Evolutionary conservation across 2,113 vertebrate species (phyloP).

Genomic region (Alligator sinensis): DNA sequence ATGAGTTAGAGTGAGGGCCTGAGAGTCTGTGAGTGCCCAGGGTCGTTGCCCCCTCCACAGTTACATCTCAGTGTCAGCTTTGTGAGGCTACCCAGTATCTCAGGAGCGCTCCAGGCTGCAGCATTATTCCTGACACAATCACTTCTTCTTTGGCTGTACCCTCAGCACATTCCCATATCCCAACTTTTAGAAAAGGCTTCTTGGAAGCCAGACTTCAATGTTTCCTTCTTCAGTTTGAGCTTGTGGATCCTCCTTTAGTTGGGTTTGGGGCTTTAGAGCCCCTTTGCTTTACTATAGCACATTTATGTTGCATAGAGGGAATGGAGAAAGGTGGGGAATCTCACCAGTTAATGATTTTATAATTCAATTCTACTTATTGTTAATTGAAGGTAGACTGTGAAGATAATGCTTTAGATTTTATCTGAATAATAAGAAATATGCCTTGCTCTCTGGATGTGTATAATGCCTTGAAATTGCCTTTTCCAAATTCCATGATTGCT

Average conservation of each 20-base stretch:
- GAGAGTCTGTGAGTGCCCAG: no score
- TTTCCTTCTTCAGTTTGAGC: neutral
- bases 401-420: neutral
- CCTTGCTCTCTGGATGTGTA: neutral
- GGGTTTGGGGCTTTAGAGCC: neutral
- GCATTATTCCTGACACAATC: neutral
- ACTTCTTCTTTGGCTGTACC: neutral
- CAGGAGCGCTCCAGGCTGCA: neutral
- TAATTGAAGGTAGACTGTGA: neutral
- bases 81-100: neutral
- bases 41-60: no score
- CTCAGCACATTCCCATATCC: neutral
- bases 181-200: no score
- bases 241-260: neutral
- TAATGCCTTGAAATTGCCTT: constrained; percentile 1
- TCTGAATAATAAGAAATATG: neutral
- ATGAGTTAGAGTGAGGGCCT: no score
- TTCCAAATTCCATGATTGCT: constrained; percentile 26
- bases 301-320: neutral
- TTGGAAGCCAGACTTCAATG: neutral
- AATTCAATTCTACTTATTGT: neutral
- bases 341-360: neutral
- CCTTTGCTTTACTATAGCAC: neutral
- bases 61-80: neutral
- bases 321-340: neutral